Evolutionary conservation across 2,888 invertebrate genomes (phyloP), one percentile per base, ranked within the genome.

Genomic region (Falcaria lacertinaria): DNA sequence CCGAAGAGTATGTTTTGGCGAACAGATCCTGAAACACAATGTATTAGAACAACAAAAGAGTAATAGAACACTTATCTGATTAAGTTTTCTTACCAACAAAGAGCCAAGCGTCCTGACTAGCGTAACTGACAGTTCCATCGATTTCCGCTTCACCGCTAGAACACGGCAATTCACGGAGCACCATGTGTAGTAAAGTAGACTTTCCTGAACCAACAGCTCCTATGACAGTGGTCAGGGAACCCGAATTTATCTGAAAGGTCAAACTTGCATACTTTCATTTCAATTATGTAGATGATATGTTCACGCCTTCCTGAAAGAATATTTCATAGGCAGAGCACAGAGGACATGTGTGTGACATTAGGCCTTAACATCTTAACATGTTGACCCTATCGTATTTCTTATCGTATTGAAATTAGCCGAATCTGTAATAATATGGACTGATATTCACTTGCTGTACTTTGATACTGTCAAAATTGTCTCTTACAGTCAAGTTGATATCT

Each of bases 1-100:
- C 98, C 98, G 73, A 99, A 98, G 0, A 97, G 77, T 57, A 99
- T 97, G 72, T 99, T 99, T 72, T 98, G 97, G 8, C 96, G 91
- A 0, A 99, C 93, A 15, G 95, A 94, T 4, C 93, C 92, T 82
- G 47, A 3, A 45, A 52, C 37, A 42, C 13, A 22, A 8, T 1
- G 7, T n/a, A 17, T 25, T 15, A 25, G 15, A 19, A 17, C 19
- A 8, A 6, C 6, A 15, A 16, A 14, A 11, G 38, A n/a, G n/a
- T n/a, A n/a, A n/a, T n/a, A n/a, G n/a, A n/a, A n/a, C n/a, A n/a
- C n/a, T n/a, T n/a, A n/a, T n/a, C n/a, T 36, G 2, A 11, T 7
- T 19, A n/a, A 15, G 16, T 17, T n/a, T n/a, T 8, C 82, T 58
- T 61, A 85, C 88, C 93, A 86, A 64, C 91, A 60, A 94, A 94